Conservation (phyloP, 2,113 vertebrate genomes). For the Dicaeum eximium region DNA sequence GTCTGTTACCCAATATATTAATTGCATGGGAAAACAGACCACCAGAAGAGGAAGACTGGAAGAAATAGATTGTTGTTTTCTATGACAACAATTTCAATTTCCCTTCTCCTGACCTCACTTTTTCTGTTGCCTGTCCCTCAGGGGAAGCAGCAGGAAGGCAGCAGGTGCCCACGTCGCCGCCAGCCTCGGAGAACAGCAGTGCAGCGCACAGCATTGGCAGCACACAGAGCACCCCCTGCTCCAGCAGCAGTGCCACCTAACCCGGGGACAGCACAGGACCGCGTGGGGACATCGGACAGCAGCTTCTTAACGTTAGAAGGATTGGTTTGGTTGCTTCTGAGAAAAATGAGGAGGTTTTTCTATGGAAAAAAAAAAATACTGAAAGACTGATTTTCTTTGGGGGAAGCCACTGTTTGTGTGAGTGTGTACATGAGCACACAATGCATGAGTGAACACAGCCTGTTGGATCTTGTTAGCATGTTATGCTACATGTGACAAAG, state of each 20-base stretch:
- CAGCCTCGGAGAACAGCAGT: slow-evolving; percentile 92
- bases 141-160: slow-evolving; percentile 79
- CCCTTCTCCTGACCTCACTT: background rate
- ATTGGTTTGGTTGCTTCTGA: slow-evolving; percentile 40
- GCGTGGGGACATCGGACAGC: background rate
- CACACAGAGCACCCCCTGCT: slow-evolving; percentile 95
- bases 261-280: background rate
- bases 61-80: background rate
- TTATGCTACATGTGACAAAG: slow-evolving; percentile 68
- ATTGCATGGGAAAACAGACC: background rate
- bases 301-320: slow-evolving; percentile 24
- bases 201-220: slow-evolving; percentile 92
- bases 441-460: slow-evolving; percentile 21
- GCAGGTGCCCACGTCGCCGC: slow-evolving; percentile 79
- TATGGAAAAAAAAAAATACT: background rate
- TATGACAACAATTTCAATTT: background rate
- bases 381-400: slow-evolving; percentile 50
- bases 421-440: background rate
- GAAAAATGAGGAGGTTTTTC: slow-evolving; percentile 13
- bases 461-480: slow-evolving; percentile 51
- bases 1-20: background rate
- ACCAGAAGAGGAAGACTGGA: background rate
- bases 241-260: slow-evolving; percentile 92
- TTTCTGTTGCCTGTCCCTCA: slow-evolving; percentile 35
- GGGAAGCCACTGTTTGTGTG: slow-evolving; percentile 53